Base-by-base conservation (phyloP, 2,113 vertebrate genomes). In the Mesembrinibis cayennensis region DNA sequence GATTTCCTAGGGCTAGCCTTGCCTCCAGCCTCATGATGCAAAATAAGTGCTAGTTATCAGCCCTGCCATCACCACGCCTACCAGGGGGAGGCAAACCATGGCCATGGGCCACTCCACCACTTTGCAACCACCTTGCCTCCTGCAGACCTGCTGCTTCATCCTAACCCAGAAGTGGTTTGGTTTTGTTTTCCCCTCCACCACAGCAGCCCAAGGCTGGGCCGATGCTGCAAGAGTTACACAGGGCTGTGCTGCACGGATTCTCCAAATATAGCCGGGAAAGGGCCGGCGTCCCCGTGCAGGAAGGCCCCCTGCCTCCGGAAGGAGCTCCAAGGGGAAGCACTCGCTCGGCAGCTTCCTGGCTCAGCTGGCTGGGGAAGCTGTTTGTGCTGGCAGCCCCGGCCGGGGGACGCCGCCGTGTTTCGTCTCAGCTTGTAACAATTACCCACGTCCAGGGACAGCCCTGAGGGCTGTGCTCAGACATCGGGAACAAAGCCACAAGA, bases 381-480 rank as follows among this genome's bases (percentile, higher is more conserved):
- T 79, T 80, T 82, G 79, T 86, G 56, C 82, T 90, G 82, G 73
- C 78, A 93, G 66, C 47, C 66, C n/a, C 1, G 0, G 7, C 52
- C 4, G 2, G 50, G 58, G 29, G 45, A 81, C 9, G 18, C 10
- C 10, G 1, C 22, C 6, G 4, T 8, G 1, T 23, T 53, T 66
- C 6, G 2, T 30, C 84, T 84, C 72, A 15, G 53, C 45, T 62
- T 44, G 2, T 27, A 58, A 20, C 52, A 29, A 16, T 55, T 38
- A 34, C 50, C 52, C 52, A 19, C 3, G 3, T 12, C 44, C 49
- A 76, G 30, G 72, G 36, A 32, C 45, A 65, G 52, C 47, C 61
- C 70, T 11, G 3, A 40, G n/a, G 55, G 29, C 76, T 3, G 3
- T 2, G 14, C 34, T 65, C 5, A 27, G 20, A 29, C 36, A 61